Conservation (phyloP, 2,797 vertebrate genomes). For the Pseudochirops cupreus region DNA sequence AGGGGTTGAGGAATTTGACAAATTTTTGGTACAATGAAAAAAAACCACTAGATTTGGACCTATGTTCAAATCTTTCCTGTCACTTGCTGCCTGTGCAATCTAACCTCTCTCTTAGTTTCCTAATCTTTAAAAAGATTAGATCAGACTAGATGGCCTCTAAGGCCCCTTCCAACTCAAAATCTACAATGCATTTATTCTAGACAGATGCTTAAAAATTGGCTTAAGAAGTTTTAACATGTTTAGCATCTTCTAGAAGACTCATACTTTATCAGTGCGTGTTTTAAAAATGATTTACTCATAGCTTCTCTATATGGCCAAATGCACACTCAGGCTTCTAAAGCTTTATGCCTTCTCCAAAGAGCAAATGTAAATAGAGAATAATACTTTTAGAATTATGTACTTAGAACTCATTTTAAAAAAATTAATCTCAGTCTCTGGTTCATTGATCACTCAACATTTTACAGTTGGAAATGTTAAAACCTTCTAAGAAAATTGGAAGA, state of each 20-base stretch:
- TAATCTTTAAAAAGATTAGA: background rate
- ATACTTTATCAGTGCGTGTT: background rate
- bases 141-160: background rate
- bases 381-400: conserved; percentile 9
- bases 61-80: background rate
- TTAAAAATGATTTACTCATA: conserved; percentile 9
- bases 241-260: conserved; percentile 28
- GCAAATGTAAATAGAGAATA: conserved; percentile 29
- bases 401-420: conserved; percentile 55
- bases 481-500: conserved; percentile 43
- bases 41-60: background rate
- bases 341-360: conserved; percentile 49
- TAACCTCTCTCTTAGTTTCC: background rate
- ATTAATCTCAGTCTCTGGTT: conserved; percentile 18
- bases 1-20: no score
- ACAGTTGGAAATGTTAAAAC: background rate
- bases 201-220: background rate
- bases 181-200: background rate
- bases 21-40: background rate
- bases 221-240: background rate
- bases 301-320: conserved; percentile 23
- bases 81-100: background rate
- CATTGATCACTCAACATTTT: conserved; percentile 21
- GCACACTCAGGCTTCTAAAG: conserved; percentile 23
- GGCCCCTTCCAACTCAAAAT: background rate